Conservation (phyloP, 2,888 invertebrate genomes). For the Criorhina ranunculi region DNA sequence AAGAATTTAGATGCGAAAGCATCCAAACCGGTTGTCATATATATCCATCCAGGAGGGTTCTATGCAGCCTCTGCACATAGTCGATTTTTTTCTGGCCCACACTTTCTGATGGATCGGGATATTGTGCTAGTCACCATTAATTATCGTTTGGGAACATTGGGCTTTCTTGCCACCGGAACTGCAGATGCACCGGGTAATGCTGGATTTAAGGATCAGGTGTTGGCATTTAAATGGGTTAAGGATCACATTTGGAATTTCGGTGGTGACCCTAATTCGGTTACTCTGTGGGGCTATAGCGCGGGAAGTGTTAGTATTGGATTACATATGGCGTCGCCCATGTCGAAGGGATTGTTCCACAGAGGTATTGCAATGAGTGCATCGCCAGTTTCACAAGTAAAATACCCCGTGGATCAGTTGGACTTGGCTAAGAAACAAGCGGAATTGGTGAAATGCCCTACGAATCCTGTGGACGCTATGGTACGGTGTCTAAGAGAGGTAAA, state of each 20-base stretch:
- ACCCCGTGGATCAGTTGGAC: slow-evolving; percentile 85
- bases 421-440: slow-evolving; percentile 87
- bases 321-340: slow-evolving; percentile 88
- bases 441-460: slow-evolving; percentile 86
- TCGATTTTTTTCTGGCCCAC: slow-evolving; percentile 84
- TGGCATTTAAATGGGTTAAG: slow-evolving; percentile 88
- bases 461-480: slow-evolving; percentile 85
- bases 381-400: slow-evolving; percentile 85
- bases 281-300: slow-evolving; percentile 87
- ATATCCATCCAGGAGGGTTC: slow-evolving; percentile 88
- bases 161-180: slow-evolving; percentile 88
- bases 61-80: slow-evolving; percentile 87
- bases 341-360: slow-evolving; percentile 88
- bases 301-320: slow-evolving; percentile 85
- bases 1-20: slow-evolving; percentile 77
- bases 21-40: slow-evolving; percentile 87
- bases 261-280: slow-evolving; percentile 88
- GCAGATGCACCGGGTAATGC: slow-evolving; percentile 88
- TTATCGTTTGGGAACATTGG: slow-evolving; percentile 86
- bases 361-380: slow-evolving; percentile 89
- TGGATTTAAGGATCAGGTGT: slow-evolving; percentile 89
- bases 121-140: slow-evolving; percentile 88
- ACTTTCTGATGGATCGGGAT: slow-evolving; percentile 87
- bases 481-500: slow-evolving; percentile 86
- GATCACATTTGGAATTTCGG: slow-evolving; percentile 88